Conservation (phyloP, 1,140 invertebrate species). For the Saccostrea cuccullata region DNA sequence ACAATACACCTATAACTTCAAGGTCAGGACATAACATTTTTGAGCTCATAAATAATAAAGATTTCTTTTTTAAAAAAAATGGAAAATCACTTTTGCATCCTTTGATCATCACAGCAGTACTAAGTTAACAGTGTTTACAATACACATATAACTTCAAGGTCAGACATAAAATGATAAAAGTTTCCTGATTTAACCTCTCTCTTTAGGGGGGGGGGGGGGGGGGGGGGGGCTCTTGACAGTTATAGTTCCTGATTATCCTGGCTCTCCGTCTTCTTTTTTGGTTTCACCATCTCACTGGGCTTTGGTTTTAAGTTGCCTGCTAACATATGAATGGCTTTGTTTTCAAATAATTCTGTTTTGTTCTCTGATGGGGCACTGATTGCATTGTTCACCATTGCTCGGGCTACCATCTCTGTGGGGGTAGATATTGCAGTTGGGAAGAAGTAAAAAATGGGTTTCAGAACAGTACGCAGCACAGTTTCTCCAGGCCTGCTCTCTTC, state of each 20-base stretch:
- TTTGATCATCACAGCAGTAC: too few species aligned
- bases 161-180: too few species aligned
- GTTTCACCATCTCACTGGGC: neutral
- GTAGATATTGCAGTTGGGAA: conserved; percentile 75
- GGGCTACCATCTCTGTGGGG: conserved; percentile 70
- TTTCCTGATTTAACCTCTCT: too few species aligned
- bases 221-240: neutral
- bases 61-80: too few species aligned
- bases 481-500: conserved; percentile 73
- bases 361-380: conserved; percentile 55
- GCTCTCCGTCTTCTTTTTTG: neutral
- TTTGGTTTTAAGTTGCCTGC: conserved; percentile 55
- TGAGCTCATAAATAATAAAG: too few species aligned
- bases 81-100: too few species aligned
- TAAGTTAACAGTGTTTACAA: too few species aligned
- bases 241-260: conserved; percentile 9
- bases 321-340: conserved; percentile 74
- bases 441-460: conserved; percentile 72
- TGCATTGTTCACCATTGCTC: conserved; percentile 73
- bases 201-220: too few species aligned
- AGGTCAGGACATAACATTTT: too few species aligned
- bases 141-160: too few species aligned
- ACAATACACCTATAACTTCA: too few species aligned
- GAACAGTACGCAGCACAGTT: conserved; percentile 63
- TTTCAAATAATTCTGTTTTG: conserved; percentile 70